Evolutionary conservation across 1,140 invertebrate species (phyloP), one percentile per base, ranked within the genome.

Genomic region (Sitodiplosis mosellana): DNA sequence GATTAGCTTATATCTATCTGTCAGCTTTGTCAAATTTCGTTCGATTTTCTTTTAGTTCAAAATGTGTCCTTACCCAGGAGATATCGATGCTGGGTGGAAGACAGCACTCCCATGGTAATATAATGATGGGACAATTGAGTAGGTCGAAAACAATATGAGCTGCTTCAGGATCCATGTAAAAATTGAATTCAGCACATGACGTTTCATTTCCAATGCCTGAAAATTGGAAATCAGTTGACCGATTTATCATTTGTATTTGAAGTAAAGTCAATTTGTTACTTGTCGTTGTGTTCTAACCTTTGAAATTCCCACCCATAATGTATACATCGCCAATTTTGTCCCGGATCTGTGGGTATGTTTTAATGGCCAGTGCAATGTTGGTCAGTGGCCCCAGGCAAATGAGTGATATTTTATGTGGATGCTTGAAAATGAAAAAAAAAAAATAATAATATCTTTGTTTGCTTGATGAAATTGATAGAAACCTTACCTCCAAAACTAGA

Each of bases 271-370:
- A 8, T 34, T 8, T 7, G 14, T 34, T 8, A 8, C 7, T 34
- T 34, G 14, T 34, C 33, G 7, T 34, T 14, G 14, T 8, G 14
- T 38, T n/a, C 36, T n/a, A 14, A 50, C 78, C 79, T 49, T 69
- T 69, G 51, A 70, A 68, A 64, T 85, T 87, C 52, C 84, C 84
- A 36, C 84, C 83, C 80, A 88, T 84, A 2, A 83, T 70, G 49
- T 70, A 77, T 43, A 85, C 60, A 42, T 75, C 72, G 53, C 77
- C 76, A 1, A 85, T 60, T 38, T 71, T 69, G 1, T 64, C 50
- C 0, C 70, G 60, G 57, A 87, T 79, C 21, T 73, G 53, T 3
- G 74, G 72, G 55, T 79, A 79, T 50, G 83, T 67, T 54, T 76
- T 73, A 10, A 81, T 69, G 2, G 82, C 73, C 46, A 86, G 54